Evolutionary conservation across 2,113 vertebrate species (phyloP).

Genomic region (Irena cyanogastra): DNA sequence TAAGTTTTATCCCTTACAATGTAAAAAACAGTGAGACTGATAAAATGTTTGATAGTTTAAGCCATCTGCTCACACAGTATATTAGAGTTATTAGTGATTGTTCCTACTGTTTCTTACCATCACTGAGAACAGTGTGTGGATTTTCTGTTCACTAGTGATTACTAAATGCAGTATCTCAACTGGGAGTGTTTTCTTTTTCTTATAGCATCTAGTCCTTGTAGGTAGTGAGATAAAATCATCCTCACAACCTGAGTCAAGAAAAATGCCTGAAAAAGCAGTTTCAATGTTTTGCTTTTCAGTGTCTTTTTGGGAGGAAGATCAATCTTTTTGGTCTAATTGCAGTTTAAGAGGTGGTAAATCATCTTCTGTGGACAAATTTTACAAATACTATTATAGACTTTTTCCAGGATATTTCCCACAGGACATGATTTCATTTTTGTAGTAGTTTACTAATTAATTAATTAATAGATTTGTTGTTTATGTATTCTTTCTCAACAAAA

Average conservation of each 20-base stretch:
- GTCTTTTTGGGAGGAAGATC: neutral
- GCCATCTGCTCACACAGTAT: neutral
- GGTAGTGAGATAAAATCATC: neutral
- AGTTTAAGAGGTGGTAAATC: neutral
- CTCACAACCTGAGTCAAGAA: neutral
- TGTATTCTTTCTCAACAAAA: neutral
- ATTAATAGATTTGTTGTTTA: neutral
- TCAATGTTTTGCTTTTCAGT: neutral
- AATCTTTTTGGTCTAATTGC: neutral
- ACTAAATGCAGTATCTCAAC: neutral
- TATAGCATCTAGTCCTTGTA: neutral
- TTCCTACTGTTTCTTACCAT: neutral
- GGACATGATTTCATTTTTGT: neutral
- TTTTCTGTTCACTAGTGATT: neutral
- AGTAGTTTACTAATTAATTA: neutral
- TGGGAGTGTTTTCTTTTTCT: neutral
- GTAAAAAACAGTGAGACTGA: neutral
- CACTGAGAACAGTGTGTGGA: neutral
- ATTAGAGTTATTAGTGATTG: neutral
- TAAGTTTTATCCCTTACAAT: slow-evolving; percentile 17
- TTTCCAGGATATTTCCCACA: neutral
- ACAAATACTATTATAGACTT: neutral
- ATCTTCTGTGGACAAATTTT: neutral
- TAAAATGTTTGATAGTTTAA: neutral
- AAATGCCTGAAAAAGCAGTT: neutral